Evolutionary conservation across 2,797 vertebrate genomes (phyloP), one percentile per base, ranked within the genome.

Genomic region (Crypturellus tataupa): DNA sequence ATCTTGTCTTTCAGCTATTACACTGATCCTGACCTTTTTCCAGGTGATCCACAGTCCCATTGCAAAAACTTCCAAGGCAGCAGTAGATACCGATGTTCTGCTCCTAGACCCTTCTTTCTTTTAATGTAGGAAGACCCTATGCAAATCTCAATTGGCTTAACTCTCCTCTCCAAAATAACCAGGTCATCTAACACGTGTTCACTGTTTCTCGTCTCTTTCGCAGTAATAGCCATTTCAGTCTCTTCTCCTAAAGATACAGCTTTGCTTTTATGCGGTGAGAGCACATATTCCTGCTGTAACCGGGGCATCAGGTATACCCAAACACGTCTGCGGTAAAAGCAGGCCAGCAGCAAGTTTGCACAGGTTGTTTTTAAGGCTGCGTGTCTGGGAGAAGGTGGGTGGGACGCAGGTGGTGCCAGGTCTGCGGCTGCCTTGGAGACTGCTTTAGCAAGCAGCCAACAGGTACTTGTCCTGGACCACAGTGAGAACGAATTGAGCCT

Each of bases 41-140:
- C 9, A n/a, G 20, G 7, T 35, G 51, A 35, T 62, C 8, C 9
- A 18, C 35, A 24, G 19, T 15, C 10, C 59, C 60, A 20, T 60
- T 42, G 20, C 0, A 2, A 51, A 29, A 33, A n/a, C 51, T 73
- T 37, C 51, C 62, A 80, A 75, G 35, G 56, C 2, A 2, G 33
- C 47, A 79, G 55, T 20, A 29, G 16, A 10, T 31, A 37, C 23
- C 59, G 24, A 21, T 42, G 33, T 20, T 69, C 13, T 53, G 9
- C 56, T 23, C 29, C 25, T 35, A 20, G 21, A 14, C 27, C 13
- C 8, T 70, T 53, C 37, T 60, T 46, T 76, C 80, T 55, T 12
- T 24, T 37, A 46, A 35, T 18, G 60, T 25, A 4, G 2, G 23
- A 2, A 2, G 7, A 42, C 19, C 13, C 23, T 56, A 24, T 0